Evolutionary conservation across 2,113 vertebrate genomes (phyloP).

Genomic region (Perca flavescens): DNA sequence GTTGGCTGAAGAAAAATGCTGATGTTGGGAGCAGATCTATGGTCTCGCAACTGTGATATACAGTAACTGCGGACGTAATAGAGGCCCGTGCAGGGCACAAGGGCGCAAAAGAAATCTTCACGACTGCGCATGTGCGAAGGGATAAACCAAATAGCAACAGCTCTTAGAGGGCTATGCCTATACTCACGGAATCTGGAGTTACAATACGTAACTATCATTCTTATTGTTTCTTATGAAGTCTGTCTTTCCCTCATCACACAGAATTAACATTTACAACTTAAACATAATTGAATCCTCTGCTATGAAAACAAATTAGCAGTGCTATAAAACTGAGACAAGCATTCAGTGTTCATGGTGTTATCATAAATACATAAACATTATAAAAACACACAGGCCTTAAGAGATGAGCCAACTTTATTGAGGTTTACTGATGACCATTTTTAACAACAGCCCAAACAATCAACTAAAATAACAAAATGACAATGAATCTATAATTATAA

Average conservation of each 20-base stretch:
- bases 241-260: constrained; percentile 6
- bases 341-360: not conserved
- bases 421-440: not conserved
- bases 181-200: too few relatives aligned
- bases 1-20: too few relatives aligned
- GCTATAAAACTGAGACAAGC: constrained; percentile 9
- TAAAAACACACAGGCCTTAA: not conserved
- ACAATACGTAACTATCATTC: too few relatives aligned
- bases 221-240: not conserved
- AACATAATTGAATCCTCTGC: constrained; percentile 1
- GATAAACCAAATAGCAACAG: too few relatives aligned
- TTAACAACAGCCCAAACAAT: not conserved
- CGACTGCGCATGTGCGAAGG: too few relatives aligned
- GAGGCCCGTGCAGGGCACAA: too few relatives aligned
- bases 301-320: not conserved
- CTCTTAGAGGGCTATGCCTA: too few relatives aligned
- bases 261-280: constrained; percentile 28
- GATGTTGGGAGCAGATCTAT: too few relatives aligned
- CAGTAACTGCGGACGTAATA: too few relatives aligned
- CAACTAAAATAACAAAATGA: not conserved
- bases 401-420: not conserved
- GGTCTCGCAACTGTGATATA: too few relatives aligned
- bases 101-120: too few relatives aligned
- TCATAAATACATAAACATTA: not conserved
- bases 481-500: not conserved